A percentile compares a stretch with the other conserved stretches of the same genome.
Conservation (phyloP, 1,140 invertebrate species). For the Formica selysi region DNA sequence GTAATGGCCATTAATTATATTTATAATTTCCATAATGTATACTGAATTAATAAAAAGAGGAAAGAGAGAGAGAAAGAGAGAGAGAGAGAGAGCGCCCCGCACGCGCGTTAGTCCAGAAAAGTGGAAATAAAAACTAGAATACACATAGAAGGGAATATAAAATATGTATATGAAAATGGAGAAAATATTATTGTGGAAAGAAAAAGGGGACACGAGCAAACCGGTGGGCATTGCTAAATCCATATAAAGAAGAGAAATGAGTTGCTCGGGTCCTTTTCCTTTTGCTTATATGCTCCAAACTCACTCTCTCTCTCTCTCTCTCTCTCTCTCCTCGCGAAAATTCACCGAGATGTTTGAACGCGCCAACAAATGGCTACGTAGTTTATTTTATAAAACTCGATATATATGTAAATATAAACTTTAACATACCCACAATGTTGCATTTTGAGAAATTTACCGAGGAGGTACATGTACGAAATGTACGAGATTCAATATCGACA, state of each 20-base stretch:
- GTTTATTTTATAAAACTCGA: neutral
- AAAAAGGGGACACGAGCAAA: constrained; percentile 41
- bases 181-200: neutral
- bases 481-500: neutral
- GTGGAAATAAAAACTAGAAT: constrained; percentile 53
- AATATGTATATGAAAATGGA: constrained; percentile 33
- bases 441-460: neutral
- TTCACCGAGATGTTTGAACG: constrained; percentile 4
- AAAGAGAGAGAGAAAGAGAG: neutral
- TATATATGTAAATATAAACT: too few relatives aligned
- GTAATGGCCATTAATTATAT: too few relatives aligned
- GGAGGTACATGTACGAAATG: neutral
- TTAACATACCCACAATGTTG: neutral
- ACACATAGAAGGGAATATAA: neutral
- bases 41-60: neutral
- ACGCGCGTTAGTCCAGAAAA: neutral
- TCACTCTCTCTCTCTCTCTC: neutral
- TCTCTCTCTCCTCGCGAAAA: neutral
- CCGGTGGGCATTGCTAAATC: constrained; percentile 66
- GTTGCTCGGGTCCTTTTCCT: constrained; percentile 54
- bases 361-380: neutral
- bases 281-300: neutral
- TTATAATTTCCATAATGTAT: neutral
- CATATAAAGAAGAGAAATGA: constrained; percentile 73
- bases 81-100: too few relatives aligned